Evolutionary conservation across 2,113 vertebrate genomes (phyloP).

Genomic region (Elaphurus davidianus): DNA sequence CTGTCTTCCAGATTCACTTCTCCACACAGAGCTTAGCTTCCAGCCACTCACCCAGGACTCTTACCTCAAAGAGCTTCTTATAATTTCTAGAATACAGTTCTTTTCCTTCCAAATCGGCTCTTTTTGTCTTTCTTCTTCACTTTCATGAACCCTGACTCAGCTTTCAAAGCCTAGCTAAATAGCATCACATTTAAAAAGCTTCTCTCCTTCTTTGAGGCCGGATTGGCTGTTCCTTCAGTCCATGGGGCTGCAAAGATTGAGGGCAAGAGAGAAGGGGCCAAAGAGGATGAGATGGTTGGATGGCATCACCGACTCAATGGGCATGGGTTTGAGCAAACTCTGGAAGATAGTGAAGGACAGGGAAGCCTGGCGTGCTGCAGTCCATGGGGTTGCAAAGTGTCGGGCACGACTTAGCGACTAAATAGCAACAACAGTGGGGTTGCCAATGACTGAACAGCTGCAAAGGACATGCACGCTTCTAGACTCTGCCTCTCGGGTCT

Average conservation of each 20-base stretch:
- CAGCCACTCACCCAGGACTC: background rate
- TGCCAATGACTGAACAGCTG: background rate
- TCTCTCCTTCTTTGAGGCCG: background rate
- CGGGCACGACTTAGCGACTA: fast-evolving
- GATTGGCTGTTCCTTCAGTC: background rate
- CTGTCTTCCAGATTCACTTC: background rate
- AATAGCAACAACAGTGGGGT: background rate
- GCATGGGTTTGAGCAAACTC: background rate
- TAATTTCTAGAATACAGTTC: background rate
- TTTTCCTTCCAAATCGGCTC: background rate
- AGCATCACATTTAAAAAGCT: background rate
- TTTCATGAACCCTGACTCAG: background rate
- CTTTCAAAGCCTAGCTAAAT: background rate
- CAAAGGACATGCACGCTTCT: background rate
- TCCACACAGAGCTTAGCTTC: background rate
- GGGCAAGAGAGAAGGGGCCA: background rate
- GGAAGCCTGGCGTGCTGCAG: background rate
- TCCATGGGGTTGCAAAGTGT: background rate
- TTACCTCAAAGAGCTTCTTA: background rate
- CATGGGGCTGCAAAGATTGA: background rate
- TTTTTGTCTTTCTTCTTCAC: background rate
- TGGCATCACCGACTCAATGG: background rate
- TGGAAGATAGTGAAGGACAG: background rate
- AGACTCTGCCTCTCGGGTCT: background rate
- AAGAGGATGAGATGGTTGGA: background rate